Evolutionary conservation across 1,140 invertebrate genomes (phyloP), one percentile per base, ranked within the genome.

Genomic region (Formica selysi): DNA sequence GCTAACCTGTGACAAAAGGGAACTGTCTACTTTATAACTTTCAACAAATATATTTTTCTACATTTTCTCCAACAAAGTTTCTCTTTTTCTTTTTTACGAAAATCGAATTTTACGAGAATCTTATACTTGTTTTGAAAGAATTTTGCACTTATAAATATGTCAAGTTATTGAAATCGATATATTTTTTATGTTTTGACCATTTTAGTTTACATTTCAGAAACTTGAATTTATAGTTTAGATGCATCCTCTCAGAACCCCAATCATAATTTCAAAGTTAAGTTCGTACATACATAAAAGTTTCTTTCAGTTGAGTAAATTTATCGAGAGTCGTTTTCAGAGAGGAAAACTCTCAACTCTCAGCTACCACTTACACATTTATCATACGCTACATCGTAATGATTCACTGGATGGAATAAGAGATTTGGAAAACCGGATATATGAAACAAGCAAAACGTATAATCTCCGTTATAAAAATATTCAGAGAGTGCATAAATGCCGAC

Each of bases 211-310:
- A 57, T 80, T 22, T 26, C n/a, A 32, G 1, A 19, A 70, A 54
- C 64, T 57, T 8, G 36, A 80, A 80, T 80, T 80, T 80, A 41
- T 80, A 51, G 44, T 70, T 80, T 51, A 67, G 64, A 44, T 22
- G 64, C 36, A 44, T 73, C 26, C 26, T 19, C 44, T 54, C 59
- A 32, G 19, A 71, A 57, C 5, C 48, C 51, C 68, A 73, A 83
- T 73, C 54, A 61, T 73, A 80, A 80, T 80, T 80, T 38, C 54
- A 61, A 83, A 83, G 68, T 73, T 83, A 80, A 80, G 76, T 80
- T 80, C 44, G 26, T 81, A 73, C 26, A 41, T 74, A 83, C 36
- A 54, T 74, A 74, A 83, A 83, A 83, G 79, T 83, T 83, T 73
- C 68, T 61, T 38, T 54, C 38, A 83, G 79, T 61, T 54, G 79